Evolutionary conservation across 2,888 invertebrate species (phyloP), one percentile per base, ranked within the genome.

Genomic region (Heliconius ismenius): DNA sequence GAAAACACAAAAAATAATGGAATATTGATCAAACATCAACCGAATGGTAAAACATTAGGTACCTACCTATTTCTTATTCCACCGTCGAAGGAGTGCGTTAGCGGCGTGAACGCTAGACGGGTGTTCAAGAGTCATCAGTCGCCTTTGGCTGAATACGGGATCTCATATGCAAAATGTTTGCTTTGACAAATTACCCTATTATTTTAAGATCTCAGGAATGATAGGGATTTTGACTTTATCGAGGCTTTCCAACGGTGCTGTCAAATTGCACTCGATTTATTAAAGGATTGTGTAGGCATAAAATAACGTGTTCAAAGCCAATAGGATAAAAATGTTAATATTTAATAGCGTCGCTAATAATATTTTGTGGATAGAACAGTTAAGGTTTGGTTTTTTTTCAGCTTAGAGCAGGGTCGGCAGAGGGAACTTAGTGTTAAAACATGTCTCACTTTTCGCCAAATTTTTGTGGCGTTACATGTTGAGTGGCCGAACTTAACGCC

Each of bases 101-200:
- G 75, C 73, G 62, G 58, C 67, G 74, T 74, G 74, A 75, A 73
- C 75, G 75, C 75, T 81, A 78, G 77, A 75, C 79, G 78, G 72
- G 75, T 64, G 81, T 80, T 78, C 76, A 79, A 73, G 83, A 86
- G 85, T 84, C 86, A 86, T 85, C 88, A 86, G 85, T 88, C 88
- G 88, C 90, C 88, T 86, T 84, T 85, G 86, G 87, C 83, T 79
- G 81, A 84, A 85, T 85, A 86, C 87, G 84, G 85, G 89, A 90
- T 89, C 90, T 89, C 89, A 92, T 89, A 93, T 92, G 93, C 92
- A 92, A 90, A 91, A 87, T 87, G 88, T 87, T 83, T 83, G 80
- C 83, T 81, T 84, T 91, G 91, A 93, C 85, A 93, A 92, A 93
- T 92, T 86, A 85, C 87, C 88, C 90, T 84, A 93, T 93, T 92